Base-by-base conservation (phyloP, 2,888 invertebrate genomes). In the Escarpia spicata region DNA sequence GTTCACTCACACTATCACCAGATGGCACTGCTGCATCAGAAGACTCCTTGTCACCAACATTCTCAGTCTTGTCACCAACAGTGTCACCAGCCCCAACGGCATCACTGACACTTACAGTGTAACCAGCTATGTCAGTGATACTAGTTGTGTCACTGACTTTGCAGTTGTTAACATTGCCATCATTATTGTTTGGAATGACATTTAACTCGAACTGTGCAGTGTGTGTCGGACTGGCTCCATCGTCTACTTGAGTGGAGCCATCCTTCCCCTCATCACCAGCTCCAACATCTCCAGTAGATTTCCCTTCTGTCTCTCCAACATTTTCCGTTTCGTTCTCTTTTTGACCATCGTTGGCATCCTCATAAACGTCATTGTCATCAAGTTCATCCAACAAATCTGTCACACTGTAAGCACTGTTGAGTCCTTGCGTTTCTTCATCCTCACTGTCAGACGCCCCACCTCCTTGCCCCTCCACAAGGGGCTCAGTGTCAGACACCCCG, bases 371-470 rank as follows among this genome's bases (percentile, higher is more conserved):
- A 75, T n/a, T 26, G 75, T 75, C 75, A 75, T 75, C 92, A 52
- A 92, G 92, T 44, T 92, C 92, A 37, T 92, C 92, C n/a, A 92
- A 45, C 92, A 92, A 44, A 58, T 92, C 92, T 15, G 92, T 90
- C n/a, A 92, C 52, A 43, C 92, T 92, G 92, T 92, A 92, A 6
- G 92, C 92, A 45, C 52, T 60, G 10, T 43, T 44, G 44, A 92
- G 92, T 26, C 90, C 45, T 3, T 45, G 89, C 12, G 92, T 52
- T 9, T 92, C 92, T 6, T 92, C 92, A 15, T 92, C 92, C 45
- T 92, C 92, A 75, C 75, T 75, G 75, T 75, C 75, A 75, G 75
- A 75, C 19, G 6, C 75, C n/a, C 6, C n/a, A 26, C n/a, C 60
- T 15, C 9, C 60, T 19, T 19, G 15, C 15, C 60, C 26, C 19